phyloP scores from a whole-genome alignment of 2,113 vertebrate genomes.

The Tychaedon coryphoeus region DNA sequence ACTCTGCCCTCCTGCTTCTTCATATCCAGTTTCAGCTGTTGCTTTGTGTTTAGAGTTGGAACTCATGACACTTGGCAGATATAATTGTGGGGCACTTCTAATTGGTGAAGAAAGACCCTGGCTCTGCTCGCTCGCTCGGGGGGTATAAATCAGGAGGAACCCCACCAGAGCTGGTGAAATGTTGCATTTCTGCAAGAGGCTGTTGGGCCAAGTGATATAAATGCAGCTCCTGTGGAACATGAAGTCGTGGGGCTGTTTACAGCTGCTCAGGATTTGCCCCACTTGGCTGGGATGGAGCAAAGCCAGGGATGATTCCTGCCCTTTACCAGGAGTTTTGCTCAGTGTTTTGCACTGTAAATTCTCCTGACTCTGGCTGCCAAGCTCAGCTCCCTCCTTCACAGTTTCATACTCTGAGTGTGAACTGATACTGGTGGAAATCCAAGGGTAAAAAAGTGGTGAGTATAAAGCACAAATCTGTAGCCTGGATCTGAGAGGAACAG shows the following conservation, averaged over 20 bases:
- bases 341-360: background rate
- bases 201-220: background rate
- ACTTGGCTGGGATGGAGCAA: background rate
- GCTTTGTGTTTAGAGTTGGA: constrained; percentile 50
- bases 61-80: background rate
- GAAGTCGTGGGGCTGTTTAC: background rate
- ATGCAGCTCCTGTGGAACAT: background rate
- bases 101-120: constrained; percentile 11
- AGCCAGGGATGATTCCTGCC: constrained; percentile 38
- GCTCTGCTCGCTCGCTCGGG: background rate
- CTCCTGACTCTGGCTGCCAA: constrained; percentile 47
- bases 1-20: constrained; percentile 54
- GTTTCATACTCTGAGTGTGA: constrained; percentile 36
- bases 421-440: constrained; percentile 61
- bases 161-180: background rate
- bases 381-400: constrained; percentile 42
- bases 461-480: constrained; percentile 19
- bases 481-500: constrained; percentile 58
- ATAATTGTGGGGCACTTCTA: background rate
- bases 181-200: background rate
- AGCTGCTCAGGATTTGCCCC: constrained; percentile 25
- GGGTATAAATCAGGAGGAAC: background rate
- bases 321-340: background rate
- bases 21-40: constrained; percentile 29
- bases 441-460: constrained; percentile 45